Conservation (phyloP, 2,797 vertebrate genomes). For the Tympanoctomys barrerae region DNA sequence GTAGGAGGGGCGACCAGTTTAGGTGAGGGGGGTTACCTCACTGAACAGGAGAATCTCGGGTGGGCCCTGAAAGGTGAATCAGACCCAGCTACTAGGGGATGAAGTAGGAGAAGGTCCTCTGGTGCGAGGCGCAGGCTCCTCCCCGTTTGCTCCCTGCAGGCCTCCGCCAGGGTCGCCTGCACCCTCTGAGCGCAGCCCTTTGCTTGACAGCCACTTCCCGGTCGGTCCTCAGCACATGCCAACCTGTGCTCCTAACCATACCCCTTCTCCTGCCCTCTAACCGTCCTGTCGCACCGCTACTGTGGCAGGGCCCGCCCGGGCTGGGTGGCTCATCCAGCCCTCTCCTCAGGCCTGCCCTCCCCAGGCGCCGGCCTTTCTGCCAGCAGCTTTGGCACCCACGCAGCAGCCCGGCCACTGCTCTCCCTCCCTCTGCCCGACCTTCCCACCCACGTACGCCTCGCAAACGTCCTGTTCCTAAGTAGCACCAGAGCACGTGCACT, state of each 20-base stretch:
- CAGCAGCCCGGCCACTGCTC: rapidly evolving
- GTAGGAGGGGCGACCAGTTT: not conserved
- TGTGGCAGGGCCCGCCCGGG: not conserved
- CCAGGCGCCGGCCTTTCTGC: rapidly evolving
- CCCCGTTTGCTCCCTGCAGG: not conserved
- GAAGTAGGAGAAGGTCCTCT: rapidly evolving
- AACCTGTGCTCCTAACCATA: not conserved
- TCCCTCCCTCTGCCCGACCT: not conserved
- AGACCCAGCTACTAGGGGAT: not conserved
- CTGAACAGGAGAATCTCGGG: not conserved
- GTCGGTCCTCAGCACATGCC: slow-evolving; percentile 19
- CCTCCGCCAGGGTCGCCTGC: not conserved
- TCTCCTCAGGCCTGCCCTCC: not conserved
- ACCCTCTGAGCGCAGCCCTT: not conserved
- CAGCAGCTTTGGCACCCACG: not conserved
- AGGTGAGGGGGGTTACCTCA: not conserved
- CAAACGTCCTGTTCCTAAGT: not conserved
- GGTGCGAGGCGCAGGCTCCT: not conserved
- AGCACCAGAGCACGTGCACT: not conserved
- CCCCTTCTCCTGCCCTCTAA: not conserved
- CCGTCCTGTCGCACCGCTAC: not conserved
- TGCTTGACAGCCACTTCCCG: not conserved
- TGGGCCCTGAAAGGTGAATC: not conserved
- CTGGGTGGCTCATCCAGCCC: not conserved
- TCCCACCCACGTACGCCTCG: not conserved